Percentiles rank a stretch among this genome's conserved stretches.
phyloP scores from a whole-genome alignment of 53 echinoderm and acorn worm species.

The Echinarachnius parma region DNA sequence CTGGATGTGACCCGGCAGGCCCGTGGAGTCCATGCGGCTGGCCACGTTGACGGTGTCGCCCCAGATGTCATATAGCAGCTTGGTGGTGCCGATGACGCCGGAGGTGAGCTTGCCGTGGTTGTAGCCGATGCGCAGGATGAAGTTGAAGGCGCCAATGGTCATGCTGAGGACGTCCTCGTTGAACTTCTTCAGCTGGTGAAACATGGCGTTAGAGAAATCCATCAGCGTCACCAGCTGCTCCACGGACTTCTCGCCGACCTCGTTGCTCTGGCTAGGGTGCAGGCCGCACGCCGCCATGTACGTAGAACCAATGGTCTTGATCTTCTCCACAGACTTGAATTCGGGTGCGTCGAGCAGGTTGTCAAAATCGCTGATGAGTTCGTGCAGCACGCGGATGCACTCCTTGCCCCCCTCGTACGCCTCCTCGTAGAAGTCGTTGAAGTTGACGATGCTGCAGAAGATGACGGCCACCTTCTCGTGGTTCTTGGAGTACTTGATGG shows the following conservation, averaged over 20 bases:
- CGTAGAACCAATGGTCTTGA: conserved; percentile 97
- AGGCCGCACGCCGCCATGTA: conserved; percentile 99
- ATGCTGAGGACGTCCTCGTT: conserved; percentile 89
- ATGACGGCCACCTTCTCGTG: conserved; percentile 93
- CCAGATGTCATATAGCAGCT: conserved; percentile 99
- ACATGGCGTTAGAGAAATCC: conserved; percentile 88
- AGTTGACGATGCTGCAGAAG: conserved; percentile 98
- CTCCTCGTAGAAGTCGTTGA: conserved; percentile 98
- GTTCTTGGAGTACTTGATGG: conserved; percentile 86
- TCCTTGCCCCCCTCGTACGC: conserved; percentile 85
- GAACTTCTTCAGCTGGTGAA: conserved; percentile 65
- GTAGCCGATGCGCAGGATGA: conserved; percentile 92
- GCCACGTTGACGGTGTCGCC: conserved; percentile 99
- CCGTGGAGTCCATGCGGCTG: conserved; percentile 98
- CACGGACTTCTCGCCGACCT: conserved; percentile 42
- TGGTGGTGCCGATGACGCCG: conserved; percentile 97
- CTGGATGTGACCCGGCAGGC: conserved; percentile 78
- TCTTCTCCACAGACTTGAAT: conserved; percentile 88
- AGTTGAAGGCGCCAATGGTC: conserved; percentile 93
- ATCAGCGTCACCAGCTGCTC: conserved; percentile 62
- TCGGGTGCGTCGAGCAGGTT: conserved; percentile 60
- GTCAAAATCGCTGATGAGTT: conserved; percentile 99
- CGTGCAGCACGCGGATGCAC: conserved; percentile 91
- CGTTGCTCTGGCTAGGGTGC: conserved; percentile 45
- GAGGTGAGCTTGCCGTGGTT: conserved; percentile 95